These are phyloP conservation scores for Dreissena rostriformis DNA, from an alignment of 1,140 invertebrate genomes.

Conservation along the genomic window DNA sequence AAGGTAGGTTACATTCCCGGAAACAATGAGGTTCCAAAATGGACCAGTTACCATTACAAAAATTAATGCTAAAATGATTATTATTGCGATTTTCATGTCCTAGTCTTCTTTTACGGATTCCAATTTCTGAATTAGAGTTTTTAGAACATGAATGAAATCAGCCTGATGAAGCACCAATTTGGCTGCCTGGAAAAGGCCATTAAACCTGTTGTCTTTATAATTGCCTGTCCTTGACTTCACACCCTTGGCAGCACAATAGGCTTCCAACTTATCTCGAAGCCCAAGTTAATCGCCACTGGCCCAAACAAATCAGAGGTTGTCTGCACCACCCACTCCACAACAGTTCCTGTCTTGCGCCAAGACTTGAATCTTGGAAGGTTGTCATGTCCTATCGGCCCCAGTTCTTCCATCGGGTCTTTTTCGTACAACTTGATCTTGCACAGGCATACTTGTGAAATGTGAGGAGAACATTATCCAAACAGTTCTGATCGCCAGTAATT, in stretches of 20 bases:
- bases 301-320: slow-evolving; percentile 32
- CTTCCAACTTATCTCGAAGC: slow-evolving; percentile 27
- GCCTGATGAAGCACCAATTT: no score
- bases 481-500: neutral
- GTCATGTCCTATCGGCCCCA: neutral
- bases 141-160: no score
- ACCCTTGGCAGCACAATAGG: slow-evolving; percentile 10
- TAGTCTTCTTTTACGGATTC: no score
- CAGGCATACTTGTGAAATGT: slow-evolving; percentile 35
- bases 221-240: slow-evolving; percentile 28
- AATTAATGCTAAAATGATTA: no score
- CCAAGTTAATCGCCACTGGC: slow-evolving; percentile 21
- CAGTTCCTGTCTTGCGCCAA: neutral
- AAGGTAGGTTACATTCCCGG: no score
- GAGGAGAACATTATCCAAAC: slow-evolving; percentile 33
- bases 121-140: no score
- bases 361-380: neutral
- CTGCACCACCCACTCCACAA: neutral
- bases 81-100: no score
- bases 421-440: neutral
- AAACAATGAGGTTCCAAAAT: no score
- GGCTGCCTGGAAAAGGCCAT: slow-evolving; percentile 8
- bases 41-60: no score
- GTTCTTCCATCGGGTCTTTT: neutral
- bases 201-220: slow-evolving; percentile 41